Evolutionary conservation across 2,797 vertebrate species (phyloP).

Genomic region (Loriculus beryllinus): DNA sequence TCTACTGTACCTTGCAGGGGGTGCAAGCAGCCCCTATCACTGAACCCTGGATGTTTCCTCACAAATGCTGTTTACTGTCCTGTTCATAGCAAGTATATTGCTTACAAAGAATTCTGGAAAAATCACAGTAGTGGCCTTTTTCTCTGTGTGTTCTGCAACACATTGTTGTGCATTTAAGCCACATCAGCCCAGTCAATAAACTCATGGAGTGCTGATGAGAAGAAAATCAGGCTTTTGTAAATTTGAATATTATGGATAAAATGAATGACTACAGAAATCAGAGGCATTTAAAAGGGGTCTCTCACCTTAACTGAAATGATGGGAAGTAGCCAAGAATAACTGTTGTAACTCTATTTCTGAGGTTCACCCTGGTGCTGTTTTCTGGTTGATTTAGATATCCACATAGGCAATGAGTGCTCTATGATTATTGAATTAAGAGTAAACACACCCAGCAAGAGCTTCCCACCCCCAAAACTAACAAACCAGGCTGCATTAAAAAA

Average conservation of each 20-base stretch:
- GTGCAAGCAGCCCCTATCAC: background rate
- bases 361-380: background rate
- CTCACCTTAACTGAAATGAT: background rate
- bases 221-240: background rate
- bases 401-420: background rate
- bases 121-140: background rate
- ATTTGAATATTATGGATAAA: background rate
- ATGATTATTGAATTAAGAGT: background rate
- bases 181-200: background rate
- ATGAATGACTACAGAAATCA: background rate
- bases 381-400: background rate
- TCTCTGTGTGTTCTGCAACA: background rate
- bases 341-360: background rate
- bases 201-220: background rate
- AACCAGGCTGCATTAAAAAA: background rate
- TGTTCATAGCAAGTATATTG: background rate
- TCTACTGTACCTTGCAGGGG: background rate
- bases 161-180: background rate
- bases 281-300: background rate
- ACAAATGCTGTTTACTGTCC: background rate
- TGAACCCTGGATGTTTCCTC: background rate
- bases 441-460: background rate
- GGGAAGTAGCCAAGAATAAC: background rate
- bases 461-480: background rate
- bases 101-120: background rate